phyloP scores from a whole-genome alignment of 2,797 vertebrate species.

The Australoheros facetus region DNA sequence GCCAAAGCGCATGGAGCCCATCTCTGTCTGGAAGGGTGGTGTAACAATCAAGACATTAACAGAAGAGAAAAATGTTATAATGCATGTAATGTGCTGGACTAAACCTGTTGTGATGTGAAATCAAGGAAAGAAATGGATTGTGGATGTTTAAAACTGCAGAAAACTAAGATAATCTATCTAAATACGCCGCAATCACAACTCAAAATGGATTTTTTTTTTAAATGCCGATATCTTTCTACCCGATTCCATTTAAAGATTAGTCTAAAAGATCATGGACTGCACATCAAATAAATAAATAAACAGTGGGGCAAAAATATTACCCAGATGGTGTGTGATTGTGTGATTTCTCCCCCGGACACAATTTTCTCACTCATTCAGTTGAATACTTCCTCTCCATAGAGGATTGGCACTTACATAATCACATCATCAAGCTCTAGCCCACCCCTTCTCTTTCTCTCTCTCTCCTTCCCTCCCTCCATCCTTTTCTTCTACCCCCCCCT shows the following conservation, averaged over 20 bases:
- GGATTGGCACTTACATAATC: conserved; percentile 79
- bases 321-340: conserved; percentile 54
- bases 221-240: background rate
- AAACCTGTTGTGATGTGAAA: conserved; percentile 15
- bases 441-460: background rate
- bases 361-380: conserved; percentile 64
- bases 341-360: conserved; percentile 24
- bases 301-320: conserved; percentile 34
- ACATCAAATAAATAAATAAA: conserved; percentile 12
- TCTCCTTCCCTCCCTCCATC: conserved; percentile 13
- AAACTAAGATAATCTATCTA: background rate
- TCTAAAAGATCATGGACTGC: background rate
- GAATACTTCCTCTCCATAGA: conserved; percentile 70
- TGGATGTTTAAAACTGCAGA: background rate
- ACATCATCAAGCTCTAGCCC: conserved; percentile 66
- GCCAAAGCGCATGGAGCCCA: conserved; percentile 52
- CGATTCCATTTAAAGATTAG: background rate
- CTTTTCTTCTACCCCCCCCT: conserved; percentile 7
- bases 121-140: background rate
- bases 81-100: conserved; percentile 15
- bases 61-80: background rate
- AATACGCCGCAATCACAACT: background rate
- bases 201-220: background rate
- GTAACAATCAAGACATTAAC: conserved; percentile 10
- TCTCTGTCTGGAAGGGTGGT: conserved; percentile 30